Evolutionary conservation across 2,113 vertebrate species (phyloP), one percentile per base, ranked within the genome.

Genomic region (Hypocryptadius cinnamomeus): DNA sequence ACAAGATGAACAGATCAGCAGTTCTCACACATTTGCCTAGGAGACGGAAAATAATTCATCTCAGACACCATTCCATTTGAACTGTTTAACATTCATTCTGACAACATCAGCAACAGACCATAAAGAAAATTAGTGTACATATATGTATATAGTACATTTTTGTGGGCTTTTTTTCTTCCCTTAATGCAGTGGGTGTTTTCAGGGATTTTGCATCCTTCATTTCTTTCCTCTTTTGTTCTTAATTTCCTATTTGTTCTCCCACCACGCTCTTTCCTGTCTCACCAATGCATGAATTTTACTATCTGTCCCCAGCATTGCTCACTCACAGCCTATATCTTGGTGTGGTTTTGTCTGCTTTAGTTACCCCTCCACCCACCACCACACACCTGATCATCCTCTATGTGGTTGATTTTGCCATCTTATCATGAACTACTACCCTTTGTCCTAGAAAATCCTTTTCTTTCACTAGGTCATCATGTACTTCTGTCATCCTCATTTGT

Each of bases 381-480:
- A 15, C 7, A 28, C 5, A 89, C 35, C 20, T 33, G 17, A 70
- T 39, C 2, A 4, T 68, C 17, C 27, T 82, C 56, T 80, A 25
- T 0, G 0, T 10, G 72, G 56, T 44, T 93, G 81, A 66, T 69
- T 94, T 90, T 86, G 33, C 25, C 23, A 70, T 85, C 27, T 77
- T 77, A 77, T 73, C 45, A 73, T 66, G 68, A 91, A 90, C 71
- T 59, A 69, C 64, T 78, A 78, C 30, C 42, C 83, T 78, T 66
- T 94, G 83, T 90, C 88, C 88, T 71, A 90, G 69, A 95, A 96
- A 94, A 90, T 40, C 56, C 60, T 88, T 73, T 70, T 66, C 82
- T 96, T 96, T 94, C 88, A 78, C 93, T 94, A 93, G 92, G 92
- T 95, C 90, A 80, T 83, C 83, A 63, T 74, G 79, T 92, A 94